Evolutionary conservation across 2,888 invertebrate species (phyloP), one percentile per base, ranked within the genome.

Genomic region (Dynastes hyllus): DNA sequence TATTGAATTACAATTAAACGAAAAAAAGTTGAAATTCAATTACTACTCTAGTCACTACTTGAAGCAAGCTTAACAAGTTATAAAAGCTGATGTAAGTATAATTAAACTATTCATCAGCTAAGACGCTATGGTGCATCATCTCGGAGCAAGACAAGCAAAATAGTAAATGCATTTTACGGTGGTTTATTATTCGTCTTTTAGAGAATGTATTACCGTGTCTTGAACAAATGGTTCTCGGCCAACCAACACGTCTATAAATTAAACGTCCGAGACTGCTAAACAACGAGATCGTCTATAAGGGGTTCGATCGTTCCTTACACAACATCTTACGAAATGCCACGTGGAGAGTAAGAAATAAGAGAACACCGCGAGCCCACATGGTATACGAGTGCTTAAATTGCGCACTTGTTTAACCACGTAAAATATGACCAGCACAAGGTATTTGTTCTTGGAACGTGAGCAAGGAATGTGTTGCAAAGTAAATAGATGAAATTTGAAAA

Each of bases 301-400:
- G 69, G 51, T 50, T 6, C 27, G 50, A 69, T 50, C 50, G 50
- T 22, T 69, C 50, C 45, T 69, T 69, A 69, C 69, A 69, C 69
- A 69, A 69, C 50, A 69, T 69, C 37, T 65, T 65, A 65, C 37
- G 65, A 65, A 65, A 65, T 32, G 11, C 65, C 65, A 65, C 65
- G 37, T 32, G 65, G 2, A 13, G 16, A 50, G 50, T 16, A 50
- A 50, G 63, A 63, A 63, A 29, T 13, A 63, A 63, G 63, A 63
- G 13, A 29, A 22, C 53, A n/a, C 53, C 22, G 22, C 16, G 61
- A 61, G 27, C 61, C 61, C 61, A 61, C 61, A 61, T 27, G 9
- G 27, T 61, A 61, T 22, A 22, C 63, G 2, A 55, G 8, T 55
- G 63, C 29, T 63, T 32, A 63, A 63, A 32, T 13, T 8, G 55